Conservation (phyloP, 2,888 invertebrate species). For the Drosophila mimetica region DNA sequence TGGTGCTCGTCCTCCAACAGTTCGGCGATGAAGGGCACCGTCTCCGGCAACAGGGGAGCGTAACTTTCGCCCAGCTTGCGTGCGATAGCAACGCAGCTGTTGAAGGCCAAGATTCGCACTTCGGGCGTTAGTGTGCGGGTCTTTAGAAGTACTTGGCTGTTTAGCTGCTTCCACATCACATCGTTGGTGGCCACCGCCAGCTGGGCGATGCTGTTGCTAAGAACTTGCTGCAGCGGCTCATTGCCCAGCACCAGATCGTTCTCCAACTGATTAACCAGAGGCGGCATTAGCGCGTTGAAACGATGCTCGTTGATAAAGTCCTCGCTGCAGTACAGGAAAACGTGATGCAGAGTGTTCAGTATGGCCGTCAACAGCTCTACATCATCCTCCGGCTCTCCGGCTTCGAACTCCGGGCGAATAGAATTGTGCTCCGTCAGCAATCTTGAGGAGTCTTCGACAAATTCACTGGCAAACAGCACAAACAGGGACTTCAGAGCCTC, state of each 20-base stretch:
- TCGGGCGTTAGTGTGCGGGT: constrained; percentile 90
- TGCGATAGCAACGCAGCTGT: constrained; percentile 91
- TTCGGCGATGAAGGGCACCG: constrained; percentile 96
- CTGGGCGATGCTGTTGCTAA: constrained; percentile 92
- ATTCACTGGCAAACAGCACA: constrained; percentile 94
- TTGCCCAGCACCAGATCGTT: constrained; percentile 87
- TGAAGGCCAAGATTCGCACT: constrained; percentile 90
- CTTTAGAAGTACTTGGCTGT: constrained; percentile 95
- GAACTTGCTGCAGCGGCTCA: constrained; percentile 86
- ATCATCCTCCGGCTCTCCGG: constrained; percentile 83
- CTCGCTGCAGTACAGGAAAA: constrained; percentile 93
- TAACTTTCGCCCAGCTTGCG: constrained; percentile 95
- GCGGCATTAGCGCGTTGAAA: constrained; percentile 93
- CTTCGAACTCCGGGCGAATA: constrained; percentile 85
- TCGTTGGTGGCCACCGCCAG: constrained; percentile 94
- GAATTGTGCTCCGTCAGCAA: constrained; percentile 90
- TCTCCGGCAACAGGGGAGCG: constrained; percentile 94
- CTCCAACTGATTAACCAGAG: constrained; percentile 95
- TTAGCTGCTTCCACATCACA: constrained; percentile 94
- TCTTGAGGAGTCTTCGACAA: constrained; percentile 91
- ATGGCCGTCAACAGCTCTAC: constrained; percentile 87
- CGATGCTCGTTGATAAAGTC: constrained; percentile 93
- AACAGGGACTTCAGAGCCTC: constrained; percentile 94
- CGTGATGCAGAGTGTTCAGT: constrained; percentile 89
- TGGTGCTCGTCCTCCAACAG: constrained; percentile 95